Conservation (phyloP, 2,888 invertebrate species). For the Sarcophaga rosellei region DNA sequence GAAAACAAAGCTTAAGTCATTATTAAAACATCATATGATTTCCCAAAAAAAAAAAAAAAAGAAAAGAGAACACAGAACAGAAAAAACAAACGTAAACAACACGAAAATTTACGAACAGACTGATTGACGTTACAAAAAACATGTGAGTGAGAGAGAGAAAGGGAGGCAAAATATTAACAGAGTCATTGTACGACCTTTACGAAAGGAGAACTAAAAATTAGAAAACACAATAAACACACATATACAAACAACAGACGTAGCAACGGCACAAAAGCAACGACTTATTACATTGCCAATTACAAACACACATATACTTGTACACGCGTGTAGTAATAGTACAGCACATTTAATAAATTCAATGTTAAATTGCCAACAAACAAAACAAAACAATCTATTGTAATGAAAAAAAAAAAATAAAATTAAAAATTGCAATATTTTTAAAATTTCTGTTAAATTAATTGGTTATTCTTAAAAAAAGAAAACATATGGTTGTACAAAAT, state of each 20-base stretch:
- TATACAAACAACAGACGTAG: neutral
- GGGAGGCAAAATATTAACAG: too few species aligned
- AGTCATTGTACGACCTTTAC: constrained; percentile 51
- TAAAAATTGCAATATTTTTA: too few species aligned
- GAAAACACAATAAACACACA: neutral
- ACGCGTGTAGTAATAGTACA: too few species aligned
- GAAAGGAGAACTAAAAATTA: constrained; percentile 15
- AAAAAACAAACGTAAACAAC: too few species aligned
- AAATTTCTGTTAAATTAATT: too few species aligned
- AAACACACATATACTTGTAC: too few species aligned
- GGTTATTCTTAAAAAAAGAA: too few species aligned
- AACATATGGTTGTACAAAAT: too few species aligned
- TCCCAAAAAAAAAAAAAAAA: neutral
- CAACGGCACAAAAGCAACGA: too few species aligned
- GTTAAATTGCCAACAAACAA: constrained; percentile 3
- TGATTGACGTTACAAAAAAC: neutral
- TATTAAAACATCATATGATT: neutral
- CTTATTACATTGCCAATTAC: too few species aligned
- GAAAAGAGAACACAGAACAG: neutral
- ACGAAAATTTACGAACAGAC: too few species aligned
- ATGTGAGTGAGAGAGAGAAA: neutral
- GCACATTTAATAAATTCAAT: neutral
- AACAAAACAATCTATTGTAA: neutral
- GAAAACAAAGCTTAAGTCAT: neutral
- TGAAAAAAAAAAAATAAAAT: neutral